Conservation (phyloP, 2,888 invertebrate genomes). For the Junonia oenone region DNA sequence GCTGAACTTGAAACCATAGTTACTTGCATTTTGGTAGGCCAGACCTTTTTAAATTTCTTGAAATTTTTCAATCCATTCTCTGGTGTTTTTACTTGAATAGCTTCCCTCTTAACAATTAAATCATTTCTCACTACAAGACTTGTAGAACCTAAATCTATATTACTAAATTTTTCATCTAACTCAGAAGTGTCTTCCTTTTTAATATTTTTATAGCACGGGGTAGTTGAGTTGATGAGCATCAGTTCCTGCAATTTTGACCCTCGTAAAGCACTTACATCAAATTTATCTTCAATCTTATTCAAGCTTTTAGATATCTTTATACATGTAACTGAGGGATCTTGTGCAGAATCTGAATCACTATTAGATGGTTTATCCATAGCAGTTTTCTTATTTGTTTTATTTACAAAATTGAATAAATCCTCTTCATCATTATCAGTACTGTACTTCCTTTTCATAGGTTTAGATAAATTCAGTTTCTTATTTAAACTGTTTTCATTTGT, state of each 20-base stretch:
- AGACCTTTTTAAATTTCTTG: slow-evolving; percentile 70
- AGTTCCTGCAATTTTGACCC: slow-evolving; percentile 60
- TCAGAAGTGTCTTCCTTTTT: slow-evolving; percentile 53
- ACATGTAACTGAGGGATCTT: background rate
- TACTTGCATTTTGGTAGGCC: slow-evolving; percentile 62
- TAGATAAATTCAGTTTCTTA: slow-evolving; percentile 53
- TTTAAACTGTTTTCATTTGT: slow-evolving; percentile 29
- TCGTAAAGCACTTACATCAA: slow-evolving; percentile 48
- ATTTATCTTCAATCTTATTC: slow-evolving; percentile 27
- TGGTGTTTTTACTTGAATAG: slow-evolving; percentile 36
- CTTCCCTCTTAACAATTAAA: slow-evolving; percentile 62
- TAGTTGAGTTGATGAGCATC: slow-evolving; percentile 40
- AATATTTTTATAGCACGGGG: slow-evolving; percentile 35
- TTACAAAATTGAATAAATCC: slow-evolving; percentile 63
- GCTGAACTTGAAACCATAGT: slow-evolving; percentile 43
- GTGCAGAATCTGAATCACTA: slow-evolving; percentile 1
- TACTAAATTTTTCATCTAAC: slow-evolving; percentile 53
- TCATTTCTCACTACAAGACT: slow-evolving; percentile 51
- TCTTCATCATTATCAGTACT: slow-evolving; percentile 49
- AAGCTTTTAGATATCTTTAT: slow-evolving; percentile 1
- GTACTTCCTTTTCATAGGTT: slow-evolving; percentile 56
- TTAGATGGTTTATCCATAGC: slow-evolving; percentile 14
- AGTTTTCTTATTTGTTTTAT: slow-evolving; percentile 28
- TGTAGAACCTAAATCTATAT: slow-evolving; percentile 57
- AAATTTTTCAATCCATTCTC: slow-evolving; percentile 50